Evolutionary conservation across 1,140 invertebrate species (phyloP).

Genomic region (Cecropterus lyciades): DNA sequence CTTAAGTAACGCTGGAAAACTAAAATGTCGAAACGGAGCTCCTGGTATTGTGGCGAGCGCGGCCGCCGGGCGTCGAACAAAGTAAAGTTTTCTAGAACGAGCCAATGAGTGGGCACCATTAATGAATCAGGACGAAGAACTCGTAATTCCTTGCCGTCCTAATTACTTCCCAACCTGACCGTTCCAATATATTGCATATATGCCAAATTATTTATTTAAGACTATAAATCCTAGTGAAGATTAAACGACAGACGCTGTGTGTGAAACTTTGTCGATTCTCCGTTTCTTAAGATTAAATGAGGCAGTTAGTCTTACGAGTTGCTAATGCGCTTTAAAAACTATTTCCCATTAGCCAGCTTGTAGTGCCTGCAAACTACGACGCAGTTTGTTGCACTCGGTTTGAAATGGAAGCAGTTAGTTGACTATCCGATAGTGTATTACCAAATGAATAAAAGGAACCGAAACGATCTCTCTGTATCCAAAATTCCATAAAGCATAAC

Average conservation of each 20-base stretch:
- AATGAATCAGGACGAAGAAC: constrained; percentile 22
- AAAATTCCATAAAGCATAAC: constrained; percentile 26
- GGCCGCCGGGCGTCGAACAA: constrained; percentile 21
- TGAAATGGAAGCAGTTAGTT: neutral
- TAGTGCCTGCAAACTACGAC: neutral
- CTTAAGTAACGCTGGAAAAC: constrained; percentile 32
- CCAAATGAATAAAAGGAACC: constrained; percentile 16
- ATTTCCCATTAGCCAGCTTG: neutral
- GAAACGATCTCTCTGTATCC: constrained; percentile 10
- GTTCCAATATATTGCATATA: no score
- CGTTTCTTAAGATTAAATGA: constrained; percentile 10
- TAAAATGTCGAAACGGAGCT: constrained; percentile 38
- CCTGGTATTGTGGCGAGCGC: neutral
- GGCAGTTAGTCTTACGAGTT: constrained; percentile 15
- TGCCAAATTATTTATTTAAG: constrained; percentile 1
- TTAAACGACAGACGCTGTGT: constrained; percentile 1
- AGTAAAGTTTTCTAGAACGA: constrained; percentile 39
- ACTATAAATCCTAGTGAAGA: neutral
- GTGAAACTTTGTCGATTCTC: constrained; percentile 2
- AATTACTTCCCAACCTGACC: no score
- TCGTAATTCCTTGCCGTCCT: neutral
- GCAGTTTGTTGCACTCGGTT: neutral
- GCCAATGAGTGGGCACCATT: constrained; percentile 31
- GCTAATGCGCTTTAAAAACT: constrained; percentile 15
- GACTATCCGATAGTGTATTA: neutral